Percentiles rank a stretch among this genome's conserved stretches.
These are phyloP conservation scores for Calvadosia cruxmelitensis DNA, from an alignment of 30 jellyfish, hydroid and myxozoan genomes.

Conservation along the genomic window DNA sequence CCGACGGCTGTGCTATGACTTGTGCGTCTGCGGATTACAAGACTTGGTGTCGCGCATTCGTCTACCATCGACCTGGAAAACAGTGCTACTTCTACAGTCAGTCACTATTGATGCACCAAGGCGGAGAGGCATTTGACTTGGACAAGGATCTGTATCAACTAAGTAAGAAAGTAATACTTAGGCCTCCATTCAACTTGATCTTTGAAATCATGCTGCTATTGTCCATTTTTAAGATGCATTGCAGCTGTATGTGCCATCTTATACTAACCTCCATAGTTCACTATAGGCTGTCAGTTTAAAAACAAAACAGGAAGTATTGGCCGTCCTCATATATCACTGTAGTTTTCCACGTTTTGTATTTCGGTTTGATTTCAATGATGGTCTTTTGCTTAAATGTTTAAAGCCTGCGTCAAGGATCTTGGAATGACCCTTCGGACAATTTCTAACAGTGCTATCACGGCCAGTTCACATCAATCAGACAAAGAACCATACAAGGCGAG, in stretches of 20 bases:
- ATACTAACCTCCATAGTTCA: too few relatives aligned
- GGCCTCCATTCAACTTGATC: too few relatives aligned
- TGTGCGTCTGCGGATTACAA: not conserved
- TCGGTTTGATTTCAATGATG: too few relatives aligned
- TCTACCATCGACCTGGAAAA: constrained; percentile 13
- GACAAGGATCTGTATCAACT: constrained; percentile 44
- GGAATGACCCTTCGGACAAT: constrained; percentile 53
- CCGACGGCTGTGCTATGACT: not conserved
- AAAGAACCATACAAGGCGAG: constrained; percentile 52
- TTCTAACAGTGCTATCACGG: constrained; percentile 35
- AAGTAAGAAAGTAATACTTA: too few relatives aligned
- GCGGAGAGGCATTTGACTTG: constrained; percentile 17
- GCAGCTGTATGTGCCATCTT: too few relatives aligned
- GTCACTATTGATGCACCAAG: constrained; percentile 35
- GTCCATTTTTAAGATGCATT: too few relatives aligned
- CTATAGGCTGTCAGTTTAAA: too few relatives aligned
- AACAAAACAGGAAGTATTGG: too few relatives aligned
- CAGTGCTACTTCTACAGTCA: constrained; percentile 36
- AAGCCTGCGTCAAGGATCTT: constrained; percentile 73
- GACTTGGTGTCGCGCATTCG: constrained; percentile 66
- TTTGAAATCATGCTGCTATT: too few relatives aligned
- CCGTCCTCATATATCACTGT: too few relatives aligned
- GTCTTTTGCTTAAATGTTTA: too few relatives aligned
- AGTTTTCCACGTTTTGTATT: too few relatives aligned
- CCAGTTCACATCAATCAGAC: constrained; percentile 30